Conservation (phyloP, 2,797 vertebrate genomes). For the Pampus argenteus region DNA sequence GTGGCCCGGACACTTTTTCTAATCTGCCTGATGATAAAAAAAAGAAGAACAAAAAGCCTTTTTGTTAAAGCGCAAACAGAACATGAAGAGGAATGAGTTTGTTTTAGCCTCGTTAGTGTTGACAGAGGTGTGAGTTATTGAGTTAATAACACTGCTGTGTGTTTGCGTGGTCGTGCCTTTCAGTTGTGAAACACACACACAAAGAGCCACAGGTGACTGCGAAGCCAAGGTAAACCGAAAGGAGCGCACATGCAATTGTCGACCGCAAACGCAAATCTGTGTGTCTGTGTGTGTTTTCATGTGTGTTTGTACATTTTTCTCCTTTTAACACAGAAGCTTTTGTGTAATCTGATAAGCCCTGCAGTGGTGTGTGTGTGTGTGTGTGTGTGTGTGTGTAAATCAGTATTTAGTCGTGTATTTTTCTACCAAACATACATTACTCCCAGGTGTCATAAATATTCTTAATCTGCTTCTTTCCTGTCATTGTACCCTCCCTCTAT, state of each 20-base stretch:
- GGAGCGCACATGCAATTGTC: slow-evolving; percentile 4
- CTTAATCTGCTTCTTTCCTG: slow-evolving; percentile 68
- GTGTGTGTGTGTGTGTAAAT: slow-evolving; percentile 1
- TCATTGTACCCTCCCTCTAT: slow-evolving; percentile 22
- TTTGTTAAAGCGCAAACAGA: slow-evolving; percentile 60
- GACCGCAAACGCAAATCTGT: slow-evolving; percentile 35
- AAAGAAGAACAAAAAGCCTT: not conserved
- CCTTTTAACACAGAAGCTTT: slow-evolving; percentile 24
- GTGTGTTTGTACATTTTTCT: slow-evolving; percentile 29
- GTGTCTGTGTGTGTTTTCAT: not conserved
- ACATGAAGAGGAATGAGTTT: slow-evolving; percentile 59
- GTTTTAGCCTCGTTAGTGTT: slow-evolving; percentile 61
- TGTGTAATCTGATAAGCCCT: slow-evolving; percentile 40
- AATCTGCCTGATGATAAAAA: slow-evolving; percentile 19
- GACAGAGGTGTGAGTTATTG: slow-evolving; percentile 73
- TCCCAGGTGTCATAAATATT: slow-evolving; percentile 73
- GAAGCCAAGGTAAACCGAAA: slow-evolving; percentile 11
- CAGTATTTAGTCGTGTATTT: slow-evolving; percentile 47
- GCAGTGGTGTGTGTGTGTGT: slow-evolving; percentile 12
- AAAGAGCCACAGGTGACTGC: slow-evolving; percentile 58
- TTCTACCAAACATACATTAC: slow-evolving; percentile 49
- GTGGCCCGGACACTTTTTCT: not conserved
- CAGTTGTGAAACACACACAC: not conserved
- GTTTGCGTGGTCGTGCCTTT: slow-evolving; percentile 24
- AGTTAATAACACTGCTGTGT: slow-evolving; percentile 65